Conservation (phyloP, 2,888 invertebrate genomes). For the Ochropacha duplaris region DNA sequence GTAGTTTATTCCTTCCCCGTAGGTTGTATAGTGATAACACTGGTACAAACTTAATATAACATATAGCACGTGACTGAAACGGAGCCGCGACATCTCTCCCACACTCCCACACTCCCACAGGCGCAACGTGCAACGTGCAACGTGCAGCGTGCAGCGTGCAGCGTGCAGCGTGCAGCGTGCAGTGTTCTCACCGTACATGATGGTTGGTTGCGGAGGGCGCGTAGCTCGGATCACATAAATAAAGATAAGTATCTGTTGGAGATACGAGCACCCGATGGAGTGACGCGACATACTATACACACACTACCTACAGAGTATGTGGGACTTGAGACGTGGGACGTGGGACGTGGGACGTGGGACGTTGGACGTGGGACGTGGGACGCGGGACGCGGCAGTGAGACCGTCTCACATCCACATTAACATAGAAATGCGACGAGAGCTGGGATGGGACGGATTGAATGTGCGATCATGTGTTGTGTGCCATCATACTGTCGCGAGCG, state of each 20-base stretch:
- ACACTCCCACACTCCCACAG: too few relatives aligned
- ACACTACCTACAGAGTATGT: background rate
- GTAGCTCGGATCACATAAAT: background rate
- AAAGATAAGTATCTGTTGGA: background rate
- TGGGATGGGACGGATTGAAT: background rate
- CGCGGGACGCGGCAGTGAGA: background rate
- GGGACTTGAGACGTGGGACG: background rate
- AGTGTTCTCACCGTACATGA: background rate
- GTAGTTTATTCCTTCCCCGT: too few relatives aligned
- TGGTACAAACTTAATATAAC: background rate
- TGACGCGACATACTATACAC: background rate
- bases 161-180: too few relatives aligned
- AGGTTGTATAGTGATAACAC: too few relatives aligned
- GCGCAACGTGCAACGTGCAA: too few relatives aligned
- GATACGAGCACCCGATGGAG: background rate
- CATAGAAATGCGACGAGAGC: background rate
- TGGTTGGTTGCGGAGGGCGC: too few relatives aligned
- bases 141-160: too few relatives aligned
- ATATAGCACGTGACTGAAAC: background rate
- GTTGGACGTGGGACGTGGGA: background rate
- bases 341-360: background rate
- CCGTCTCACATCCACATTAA: background rate
- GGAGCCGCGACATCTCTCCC: background rate
- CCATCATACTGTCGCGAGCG: background rate
- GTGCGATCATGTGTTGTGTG: background rate